Evolutionary conservation across 2,888 invertebrate genomes (phyloP), one percentile per base, ranked within the genome.

Genomic region (Kuschelorhynchus macadamiae): DNA sequence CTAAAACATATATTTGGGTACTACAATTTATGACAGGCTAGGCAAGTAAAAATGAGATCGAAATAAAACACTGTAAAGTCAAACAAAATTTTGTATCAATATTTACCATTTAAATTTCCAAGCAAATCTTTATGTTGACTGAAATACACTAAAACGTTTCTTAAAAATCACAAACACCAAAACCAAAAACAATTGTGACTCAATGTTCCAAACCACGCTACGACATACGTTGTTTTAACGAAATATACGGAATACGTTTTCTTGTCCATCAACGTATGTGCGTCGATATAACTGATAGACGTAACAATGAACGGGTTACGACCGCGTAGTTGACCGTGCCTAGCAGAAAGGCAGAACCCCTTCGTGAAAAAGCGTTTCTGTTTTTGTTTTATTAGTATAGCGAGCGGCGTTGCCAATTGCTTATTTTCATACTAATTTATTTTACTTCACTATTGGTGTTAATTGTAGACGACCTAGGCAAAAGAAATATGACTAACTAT

Each of bases 301-400:
- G 30, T 53, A 70, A 70, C 66, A 66, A 66, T 7, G 62, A 70
- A 70, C 66, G 56, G 50, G 70, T 70, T 70, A 62, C 61, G 66
- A 11, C 12, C 32, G 50, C 41, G 49, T 12, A 61, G 55, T 25
- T 33, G 16, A 39, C 25, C 39, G 21, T 44, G 57, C 57, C 20
- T 41, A 65, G 41, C 32, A 30, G 59, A 46, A 57, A 21, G 18
- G 18, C 25, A 14, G 30, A 21, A 42, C 50, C 36, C 52, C 52
- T 18, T 44, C 32, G 18, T 42, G 33, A 52, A 62, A 61, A 62
- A 33, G 62, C 62, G 44, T 32, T 46, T 52, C 9, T 49, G 46
- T 50, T 36, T 52, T 52, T 59, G 32, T 53, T 52, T 46, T 44
- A 12, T 61, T 56, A 60, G 49, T 55, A 17, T 11, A 55, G 39